Evolutionary conservation across 1,140 invertebrate genomes (phyloP), one percentile per base, ranked within the genome.

Genomic region (Zophobas morio): DNA sequence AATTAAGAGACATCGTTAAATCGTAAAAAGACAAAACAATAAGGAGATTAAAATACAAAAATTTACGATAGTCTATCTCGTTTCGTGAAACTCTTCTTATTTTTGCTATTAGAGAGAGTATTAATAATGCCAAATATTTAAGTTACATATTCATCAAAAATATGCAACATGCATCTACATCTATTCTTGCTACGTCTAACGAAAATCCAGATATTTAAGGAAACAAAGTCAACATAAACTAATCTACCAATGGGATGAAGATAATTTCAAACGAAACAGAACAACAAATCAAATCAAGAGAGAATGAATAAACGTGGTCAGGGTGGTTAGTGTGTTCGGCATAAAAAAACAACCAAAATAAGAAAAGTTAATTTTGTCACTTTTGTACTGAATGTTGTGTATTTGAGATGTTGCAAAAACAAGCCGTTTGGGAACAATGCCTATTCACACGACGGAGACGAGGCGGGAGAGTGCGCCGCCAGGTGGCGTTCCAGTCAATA

Each of bases 91-190:
- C 35, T 66, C 75, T 75, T 71, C 56, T 70, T 80, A 76, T 60
- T 80, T 46, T 75, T 78, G 78, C 80, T 81, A 63, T 80, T 76
- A 78, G 76, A 79, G 76, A 79, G 76, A 81, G 80, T 81, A 78
- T 66, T 78, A 81, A 81, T 79, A 81, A 81, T 81, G 80, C 80
- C 80, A 80, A 81, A 81, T 81, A 81, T 78, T 70, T 75, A 74
- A 73, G 34, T 76, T 57, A 78, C 34, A 74, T 74, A 74, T 74
- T 74, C 3, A 39, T 74, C 53, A 53, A 47, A 56, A 63, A 53
- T 76, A 76, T 66, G 56, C 74, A 70, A 8, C 53, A 70, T 70
- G 60, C 60, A 46, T 70, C 60, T 70, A 66, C 60, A 66, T 66
- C 60, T 66, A 66, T 5, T 6, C 32, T 32, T 36, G 36, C 57